Percentiles rank a stretch among this genome's conserved stretches.
Conservation (phyloP, 2,888 invertebrate species). For the Meloe dianella region DNA sequence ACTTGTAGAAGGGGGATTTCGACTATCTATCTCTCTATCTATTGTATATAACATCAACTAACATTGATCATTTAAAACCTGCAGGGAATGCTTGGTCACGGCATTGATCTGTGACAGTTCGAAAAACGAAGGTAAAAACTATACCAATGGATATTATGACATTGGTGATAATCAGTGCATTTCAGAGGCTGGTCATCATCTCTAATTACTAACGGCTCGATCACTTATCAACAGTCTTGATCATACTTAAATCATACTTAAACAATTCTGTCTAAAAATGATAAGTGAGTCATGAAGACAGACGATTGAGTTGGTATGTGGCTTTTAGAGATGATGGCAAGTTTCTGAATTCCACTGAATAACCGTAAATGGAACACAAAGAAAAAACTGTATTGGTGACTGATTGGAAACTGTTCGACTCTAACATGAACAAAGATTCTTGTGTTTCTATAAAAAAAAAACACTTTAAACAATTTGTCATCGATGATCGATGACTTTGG, state of each 20-base stretch:
- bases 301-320: not conserved
- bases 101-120: conserved; percentile 44
- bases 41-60: not conserved
- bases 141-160: not conserved
- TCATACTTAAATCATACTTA: too few species aligned
- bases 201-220: not conserved
- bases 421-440: not conserved
- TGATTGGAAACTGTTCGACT: not conserved
- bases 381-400: not conserved
- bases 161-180: not conserved
- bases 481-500: not conserved
- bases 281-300: too few species aligned
- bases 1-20: conserved; percentile 43
- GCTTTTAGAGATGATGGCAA: not conserved
- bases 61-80: conserved; percentile 52
- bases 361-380: not conserved
- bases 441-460: not conserved
- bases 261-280: too few species aligned
- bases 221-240: too few species aligned
- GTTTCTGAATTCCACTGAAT: not conserved
- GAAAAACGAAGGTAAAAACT: not conserved
- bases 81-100: conserved; percentile 51
- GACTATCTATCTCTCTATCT: conserved; percentile 24
- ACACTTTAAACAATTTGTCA: not conserved
- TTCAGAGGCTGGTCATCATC: too few species aligned